Evolutionary conservation across 1,140 invertebrate genomes (phyloP), one percentile per base, ranked within the genome.

Genomic region (Neodiprion fabricii): DNA sequence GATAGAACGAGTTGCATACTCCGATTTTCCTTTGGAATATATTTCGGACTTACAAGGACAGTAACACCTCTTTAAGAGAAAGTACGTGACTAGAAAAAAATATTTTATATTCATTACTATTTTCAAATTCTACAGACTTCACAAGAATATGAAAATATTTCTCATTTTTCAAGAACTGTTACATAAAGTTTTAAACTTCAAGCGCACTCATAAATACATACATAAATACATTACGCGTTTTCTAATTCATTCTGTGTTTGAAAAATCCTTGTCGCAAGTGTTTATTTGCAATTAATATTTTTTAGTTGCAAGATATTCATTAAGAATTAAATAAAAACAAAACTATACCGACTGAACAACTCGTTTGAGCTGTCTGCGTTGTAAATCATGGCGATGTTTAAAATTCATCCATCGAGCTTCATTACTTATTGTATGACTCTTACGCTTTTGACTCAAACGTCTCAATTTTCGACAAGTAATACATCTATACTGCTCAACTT

Each of bases 341-440:
- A 70, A 70, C 69, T 47, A 48, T 70, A 70, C 69, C 69, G 69
- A 47, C 8, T 70, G 69, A 70, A 70, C 69, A 70, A 70, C 69
- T 47, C 69, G 69, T 47, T 70, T 70, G 3, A 70, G 69, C 69
- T 70, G 40, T 70, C 40, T 70, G 69, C 11, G 69, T 70, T 70
- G 69, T 47, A 70, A 47, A 70, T 47, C 48, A 70, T 70, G 17
- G 12, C 69, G 69, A 70, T 70, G 69, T 11, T 70, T 70, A 12
- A 70, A 70, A 70, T 11, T 70, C 69, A 70, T 47, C 69, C 69
- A 70, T 70, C 69, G 69, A 70, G 69, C 69, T 48, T 70, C 69
- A 70, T 70, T 70, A 70, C 48, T 70, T 70, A 48, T 70, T 70
- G 69, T 70, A 9, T 70, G 28, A n/a, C 28, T 48, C 40, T 70